Conservation (phyloP, 2,888 invertebrate genomes). For the Hofmannophila pseudospretella region DNA sequence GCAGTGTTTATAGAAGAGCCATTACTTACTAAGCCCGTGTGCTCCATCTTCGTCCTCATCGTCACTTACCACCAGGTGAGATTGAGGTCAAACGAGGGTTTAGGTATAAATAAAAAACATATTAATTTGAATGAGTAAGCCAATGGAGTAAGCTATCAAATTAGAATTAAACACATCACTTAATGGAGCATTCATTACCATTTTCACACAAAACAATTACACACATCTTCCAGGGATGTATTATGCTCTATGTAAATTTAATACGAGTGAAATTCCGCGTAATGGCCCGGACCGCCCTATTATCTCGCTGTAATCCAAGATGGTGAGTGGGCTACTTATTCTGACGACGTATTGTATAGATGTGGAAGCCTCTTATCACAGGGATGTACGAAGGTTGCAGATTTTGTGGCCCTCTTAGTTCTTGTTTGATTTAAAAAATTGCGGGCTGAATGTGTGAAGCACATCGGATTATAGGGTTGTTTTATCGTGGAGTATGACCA, state of each 20-base stretch:
- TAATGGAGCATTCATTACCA: not conserved
- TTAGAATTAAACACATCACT: not conserved
- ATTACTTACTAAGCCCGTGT: no score
- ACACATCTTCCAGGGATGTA: not conserved
- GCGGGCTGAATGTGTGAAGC: no score
- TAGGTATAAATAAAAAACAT: no score
- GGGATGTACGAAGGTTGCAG: not conserved
- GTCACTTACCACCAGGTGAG: no score
- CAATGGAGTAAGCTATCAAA: no score
- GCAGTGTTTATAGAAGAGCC: no score
- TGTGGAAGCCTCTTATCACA: not conserved
- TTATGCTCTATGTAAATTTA: conserved; percentile 9
- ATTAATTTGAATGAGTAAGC: no score
- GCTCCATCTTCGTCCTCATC: no score
- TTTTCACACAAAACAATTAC: conserved; percentile 3
- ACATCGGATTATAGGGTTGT: no score
- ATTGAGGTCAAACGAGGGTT: no score
- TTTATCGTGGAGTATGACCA: no score
- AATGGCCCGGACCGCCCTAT: conserved; percentile 20
- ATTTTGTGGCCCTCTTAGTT: not conserved
- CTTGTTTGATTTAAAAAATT: no score
- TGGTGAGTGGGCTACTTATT: conserved; percentile 31
- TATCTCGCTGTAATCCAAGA: conserved; percentile 32
- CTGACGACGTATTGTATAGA: conserved; percentile 2
- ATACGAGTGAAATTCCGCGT: conserved; percentile 21